Percentiles rank a stretch among this genome's conserved stretches.
phyloP scores from a whole-genome alignment of 1,140 invertebrate species.

The Leptestheria dahalacensis region DNA sequence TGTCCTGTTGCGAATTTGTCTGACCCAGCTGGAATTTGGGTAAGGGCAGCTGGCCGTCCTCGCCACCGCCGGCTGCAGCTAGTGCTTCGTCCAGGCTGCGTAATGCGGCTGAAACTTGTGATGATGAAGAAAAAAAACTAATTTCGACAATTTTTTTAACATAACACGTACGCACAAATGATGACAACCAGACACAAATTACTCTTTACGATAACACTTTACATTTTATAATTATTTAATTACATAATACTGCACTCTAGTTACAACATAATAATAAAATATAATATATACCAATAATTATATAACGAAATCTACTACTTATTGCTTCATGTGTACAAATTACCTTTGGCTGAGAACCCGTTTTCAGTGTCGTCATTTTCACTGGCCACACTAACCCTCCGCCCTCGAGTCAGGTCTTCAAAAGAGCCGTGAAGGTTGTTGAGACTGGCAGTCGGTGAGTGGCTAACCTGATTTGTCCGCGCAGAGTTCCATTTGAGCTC shows the following conservation, averaged over 20 bases:
- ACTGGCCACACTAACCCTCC: constrained; percentile 20
- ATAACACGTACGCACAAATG: too few relatives aligned
- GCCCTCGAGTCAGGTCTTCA: background rate
- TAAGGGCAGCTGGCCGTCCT: background rate
- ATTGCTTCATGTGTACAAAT: too few relatives aligned
- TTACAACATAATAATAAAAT: too few relatives aligned
- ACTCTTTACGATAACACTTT: too few relatives aligned
- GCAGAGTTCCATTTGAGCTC: constrained; percentile 2
- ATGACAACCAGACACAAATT: too few relatives aligned
- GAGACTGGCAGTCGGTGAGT: constrained; percentile 18
- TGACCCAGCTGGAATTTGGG: background rate
- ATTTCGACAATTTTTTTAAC: too few relatives aligned
- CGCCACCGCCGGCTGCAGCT: constrained; percentile 16
- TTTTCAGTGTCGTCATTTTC: constrained; percentile 30
- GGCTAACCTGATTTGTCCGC: constrained; percentile 20
- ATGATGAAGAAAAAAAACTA: too few relatives aligned
- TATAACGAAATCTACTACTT: too few relatives aligned
- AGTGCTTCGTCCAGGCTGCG: constrained; percentile 19
- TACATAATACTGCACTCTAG: too few relatives aligned
- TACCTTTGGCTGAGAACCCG: constrained; percentile 24
- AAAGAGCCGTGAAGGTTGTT: constrained; percentile 8
- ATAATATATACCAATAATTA: too few relatives aligned
- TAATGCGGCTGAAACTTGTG: background rate
- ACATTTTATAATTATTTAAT: too few relatives aligned
- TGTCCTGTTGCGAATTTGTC: background rate